Base-by-base conservation (phyloP, 1,140 invertebrate species). In the Nasonia longicornis region DNA sequence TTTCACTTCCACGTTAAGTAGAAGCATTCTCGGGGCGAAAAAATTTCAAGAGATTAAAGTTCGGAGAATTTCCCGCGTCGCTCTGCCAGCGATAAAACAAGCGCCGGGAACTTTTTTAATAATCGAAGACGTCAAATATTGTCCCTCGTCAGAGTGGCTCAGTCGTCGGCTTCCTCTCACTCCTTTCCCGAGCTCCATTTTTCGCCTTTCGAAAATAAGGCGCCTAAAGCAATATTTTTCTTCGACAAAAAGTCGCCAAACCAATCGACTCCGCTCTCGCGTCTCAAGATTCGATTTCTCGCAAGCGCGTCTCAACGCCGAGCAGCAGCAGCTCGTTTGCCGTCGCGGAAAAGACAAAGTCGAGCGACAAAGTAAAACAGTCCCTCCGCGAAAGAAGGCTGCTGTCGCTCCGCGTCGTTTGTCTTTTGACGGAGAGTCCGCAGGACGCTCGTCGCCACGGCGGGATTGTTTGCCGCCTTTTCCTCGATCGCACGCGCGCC, bases 141-240 rank as follows among this genome's bases (percentile, higher is more conserved):
- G 79, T 74, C 35, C 26, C 7, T 67, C 63, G 35, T 67, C 35
- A 26, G 22, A 45, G 22, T 1, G 6, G 52, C 31, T 14, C 45
- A 48, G 12, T n/a, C 52, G 16, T 58, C 52, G 52, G 3, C 52
- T n/a, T n/a, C 20, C 20, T 6, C 52, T 20, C 52, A 45, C 42
- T 67, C 31, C 38, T 79, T 11, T 26, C 31, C 11, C n/a, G 45
- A 58, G 26, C 14, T 10, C 10, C 48, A 10, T 42, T 38, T 76
- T 66, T 48, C 7, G 48, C 8, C 77, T 72, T 14, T 79, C 29
- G 72, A 80, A 80, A 80, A 80, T 75, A 80, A 80, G 63, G 38
- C 58, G 58, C 79, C 79, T 80, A 75, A 75, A 69, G 79, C 72
- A 80, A 80, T 80, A 80, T 80, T 80, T 80, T 80, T 73, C 78